Conservation (phyloP, 2,797 vertebrate species). For the Pelodytes ibericus region DNA sequence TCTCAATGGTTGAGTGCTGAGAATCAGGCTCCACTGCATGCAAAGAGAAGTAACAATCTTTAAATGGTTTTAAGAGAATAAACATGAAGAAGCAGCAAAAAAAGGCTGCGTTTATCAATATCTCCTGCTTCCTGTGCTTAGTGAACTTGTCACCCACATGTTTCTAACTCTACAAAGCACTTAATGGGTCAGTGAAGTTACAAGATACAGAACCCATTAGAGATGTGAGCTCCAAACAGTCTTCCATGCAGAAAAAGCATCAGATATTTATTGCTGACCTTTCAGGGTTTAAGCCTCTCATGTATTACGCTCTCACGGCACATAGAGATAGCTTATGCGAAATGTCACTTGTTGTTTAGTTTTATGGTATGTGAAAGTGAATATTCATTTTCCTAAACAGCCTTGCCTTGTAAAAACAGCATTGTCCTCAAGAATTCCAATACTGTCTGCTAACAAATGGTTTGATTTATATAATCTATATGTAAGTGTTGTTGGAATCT, state of each 20-base stretch:
- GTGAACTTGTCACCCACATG: constrained; percentile 30
- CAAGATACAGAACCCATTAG: constrained; percentile 30
- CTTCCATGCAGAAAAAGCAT: not conserved
- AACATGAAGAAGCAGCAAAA: not conserved
- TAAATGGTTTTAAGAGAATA: not conserved
- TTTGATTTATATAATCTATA: no score
- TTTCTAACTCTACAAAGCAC: constrained; percentile 25
- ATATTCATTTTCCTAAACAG: not conserved
- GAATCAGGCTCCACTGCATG: not conserved
- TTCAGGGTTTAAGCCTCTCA: constrained; percentile 17
- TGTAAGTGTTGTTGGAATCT: no score
- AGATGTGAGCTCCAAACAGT: constrained; percentile 12
- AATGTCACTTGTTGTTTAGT: constrained; percentile 15
- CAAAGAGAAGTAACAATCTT: constrained; percentile 5
- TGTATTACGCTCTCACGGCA: constrained; percentile 4
- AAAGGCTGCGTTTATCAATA: constrained; percentile 19
- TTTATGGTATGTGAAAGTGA: not conserved
- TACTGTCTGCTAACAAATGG: no score
- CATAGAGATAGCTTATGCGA: not conserved
- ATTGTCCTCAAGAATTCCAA: no score
- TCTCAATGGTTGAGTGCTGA: constrained; percentile 13
- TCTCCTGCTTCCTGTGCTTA: constrained; percentile 29
- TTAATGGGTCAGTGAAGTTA: constrained; percentile 35
- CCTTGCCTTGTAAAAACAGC: no score
- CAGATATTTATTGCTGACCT: constrained; percentile 13